Evolutionary conservation across 2,797 vertebrate genomes (phyloP).

Genomic region (Gouania willdenowi): DNA sequence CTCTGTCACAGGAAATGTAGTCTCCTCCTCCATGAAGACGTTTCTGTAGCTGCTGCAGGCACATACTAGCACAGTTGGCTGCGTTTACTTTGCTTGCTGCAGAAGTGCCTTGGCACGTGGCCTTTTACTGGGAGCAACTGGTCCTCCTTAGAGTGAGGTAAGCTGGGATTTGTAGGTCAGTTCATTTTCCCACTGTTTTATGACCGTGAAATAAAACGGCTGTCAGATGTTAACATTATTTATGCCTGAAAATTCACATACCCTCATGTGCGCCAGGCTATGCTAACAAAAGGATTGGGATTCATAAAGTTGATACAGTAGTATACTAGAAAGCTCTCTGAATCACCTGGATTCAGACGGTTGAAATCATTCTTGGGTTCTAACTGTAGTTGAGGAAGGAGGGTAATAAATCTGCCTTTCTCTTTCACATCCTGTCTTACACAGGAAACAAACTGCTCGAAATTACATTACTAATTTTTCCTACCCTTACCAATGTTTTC

Average conservation of each 20-base stretch:
- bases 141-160: slow-evolving; percentile 48
- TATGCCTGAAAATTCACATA: background rate
- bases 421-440: slow-evolving; percentile 35
- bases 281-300: too few relatives aligned
- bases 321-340: too few relatives aligned
- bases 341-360: slow-evolving; percentile 7
- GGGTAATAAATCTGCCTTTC: slow-evolving; percentile 5
- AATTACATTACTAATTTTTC: slow-evolving; percentile 12
- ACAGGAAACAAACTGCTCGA: slow-evolving; percentile 52
- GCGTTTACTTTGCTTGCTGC: slow-evolving; percentile 20
- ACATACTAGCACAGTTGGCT: slow-evolving; percentile 28
- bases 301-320: too few relatives aligned
- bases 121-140: slow-evolving; percentile 1
- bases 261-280: background rate
- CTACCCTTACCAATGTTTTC: background rate
- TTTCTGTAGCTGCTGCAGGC: slow-evolving; percentile 11
- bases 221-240: background rate
- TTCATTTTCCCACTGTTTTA: slow-evolving; percentile 5
- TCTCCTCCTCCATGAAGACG: slow-evolving; percentile 43
- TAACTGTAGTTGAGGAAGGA: background rate
- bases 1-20: slow-evolving; percentile 43
- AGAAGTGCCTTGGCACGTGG: slow-evolving; percentile 22
- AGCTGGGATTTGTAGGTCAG: slow-evolving; percentile 13
- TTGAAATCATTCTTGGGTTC: slow-evolving; percentile 1
- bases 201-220: background rate